Evolutionary conservation across 1,140 invertebrate genomes (phyloP), one percentile per base, ranked within the genome.

Genomic region (Neelides sp.): DNA sequence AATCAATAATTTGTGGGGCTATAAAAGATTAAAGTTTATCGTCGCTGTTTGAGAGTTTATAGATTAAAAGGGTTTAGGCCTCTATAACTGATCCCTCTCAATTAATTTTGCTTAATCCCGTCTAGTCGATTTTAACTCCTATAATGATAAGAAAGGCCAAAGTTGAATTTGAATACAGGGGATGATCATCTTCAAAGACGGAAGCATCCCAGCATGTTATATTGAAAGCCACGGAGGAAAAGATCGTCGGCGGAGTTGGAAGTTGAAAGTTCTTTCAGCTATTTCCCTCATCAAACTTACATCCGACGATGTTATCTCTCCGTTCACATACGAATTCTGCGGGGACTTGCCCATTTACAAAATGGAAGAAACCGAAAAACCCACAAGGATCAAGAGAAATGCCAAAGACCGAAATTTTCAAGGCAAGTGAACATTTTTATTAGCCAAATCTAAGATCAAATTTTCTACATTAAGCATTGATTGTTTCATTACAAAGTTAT

Each of bases 101-200:
- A n/a, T n/a, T n/a, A n/a, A n/a, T n/a, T n/a, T n/a, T n/a, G n/a
- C n/a, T n/a, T n/a, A n/a, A n/a, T n/a, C n/a, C n/a, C n/a, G n/a
- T n/a, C n/a, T n/a, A n/a, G n/a, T n/a, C n/a, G n/a, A n/a, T n/a
- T n/a, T n/a, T n/a, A n/a, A n/a, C n/a, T n/a, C n/a, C n/a, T n/a
- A n/a, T n/a, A n/a, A n/a, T n/a, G n/a, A n/a, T n/a, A n/a, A n/a
- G n/a, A n/a, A n/a, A n/a, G n/a, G n/a, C n/a, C n/a, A n/a, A n/a
- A n/a, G n/a, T n/a, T n/a, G n/a, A n/a, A n/a, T n/a, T n/a, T n/a
- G n/a, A n/a, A n/a, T n/a, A n/a, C 28, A 32, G 28, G 32, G 32
- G 5, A 24, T 51, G n/a, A 23, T 37, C 13, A 37, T 51, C 26
- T 51, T 36, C 30, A 51, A 51, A 42, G 49, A 51, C 27, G 13